These are phyloP conservation scores for Cydia fagiglandana DNA, from an alignment of 1,140 invertebrate genomes.

Conservation along the genomic window DNA sequence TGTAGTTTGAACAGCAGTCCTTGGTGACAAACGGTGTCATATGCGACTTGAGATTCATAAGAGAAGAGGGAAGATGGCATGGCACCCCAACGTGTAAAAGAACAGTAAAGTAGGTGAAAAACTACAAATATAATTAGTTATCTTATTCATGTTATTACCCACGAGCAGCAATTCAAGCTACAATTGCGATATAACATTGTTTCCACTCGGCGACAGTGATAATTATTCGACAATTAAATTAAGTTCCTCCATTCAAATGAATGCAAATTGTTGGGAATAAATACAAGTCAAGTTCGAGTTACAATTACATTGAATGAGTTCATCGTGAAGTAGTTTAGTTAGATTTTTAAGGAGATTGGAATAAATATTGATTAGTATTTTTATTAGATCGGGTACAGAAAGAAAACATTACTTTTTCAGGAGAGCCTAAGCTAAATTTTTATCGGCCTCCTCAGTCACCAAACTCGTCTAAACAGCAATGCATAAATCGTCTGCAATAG, in stretches of 20 bases:
- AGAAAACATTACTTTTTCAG: too few species aligned
- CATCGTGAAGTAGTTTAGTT: neutral
- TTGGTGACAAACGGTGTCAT: too few species aligned
- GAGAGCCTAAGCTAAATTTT: too few species aligned
- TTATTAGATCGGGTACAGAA: too few species aligned
- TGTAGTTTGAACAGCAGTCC: too few species aligned
- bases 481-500: too few species aligned
- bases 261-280: constrained; percentile 29
- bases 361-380: too few species aligned
- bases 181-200: neutral
- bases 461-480: too few species aligned
- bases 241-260: constrained; percentile 21
- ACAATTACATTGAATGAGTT: neutral
- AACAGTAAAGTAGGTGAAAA: constrained; percentile 1
- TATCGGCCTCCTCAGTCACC: too few species aligned
- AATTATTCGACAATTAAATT: constrained; percentile 6
- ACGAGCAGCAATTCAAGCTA: neutral
- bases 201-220: constrained; percentile 4
- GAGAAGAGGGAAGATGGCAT: too few species aligned
- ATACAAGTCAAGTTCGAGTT: constrained; percentile 24
- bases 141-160: neutral
- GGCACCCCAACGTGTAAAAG: neutral
- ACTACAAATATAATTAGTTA: neutral
- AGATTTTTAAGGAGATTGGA: too few species aligned
- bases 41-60: too few species aligned